Evolutionary conservation across 2,797 vertebrate species (phyloP), one percentile per base, ranked within the genome.

Genomic region (Cynopterus sphinx): DNA sequence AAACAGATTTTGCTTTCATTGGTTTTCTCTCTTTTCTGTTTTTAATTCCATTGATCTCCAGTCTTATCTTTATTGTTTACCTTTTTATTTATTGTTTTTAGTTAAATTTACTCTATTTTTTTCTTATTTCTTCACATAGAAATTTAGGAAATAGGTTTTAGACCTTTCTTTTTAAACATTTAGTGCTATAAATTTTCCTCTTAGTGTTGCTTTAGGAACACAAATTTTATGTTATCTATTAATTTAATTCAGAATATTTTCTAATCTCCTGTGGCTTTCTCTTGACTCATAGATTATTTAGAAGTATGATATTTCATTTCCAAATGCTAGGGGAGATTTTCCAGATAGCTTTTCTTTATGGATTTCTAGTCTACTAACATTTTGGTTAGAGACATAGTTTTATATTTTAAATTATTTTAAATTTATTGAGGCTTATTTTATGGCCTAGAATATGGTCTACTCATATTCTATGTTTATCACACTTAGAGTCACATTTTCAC

Each of bases 321-420:
- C 46, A 94, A 86, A 61, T 49, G 79, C 31, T 86, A 0, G 49
- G 33, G 36, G 24, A 1, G 17, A 61, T 73, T 63, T 79, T 78
- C 39, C 19, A 46, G 43, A 79, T 55, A 73, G 36, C 22, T 86
- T 71, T 16, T 70, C 26, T 75, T 88, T 49, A 53, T 11, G 65
- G 31, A 90, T 39, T 63, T 91, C 19, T 36, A 86, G 39, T 55
- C 19, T 26, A 84, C 78, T 90, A 70, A 73, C 49, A n/a, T 78
- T 91, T 86, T 65, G 24, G 53, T 65, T 55, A 78, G 57, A 70
- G 28, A 90, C 41, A 78, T 63, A 33, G 2, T 57, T 86, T 43
- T 26, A n/a, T 65, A 84, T 79, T 87, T 96, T 91, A 13, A 85
- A 70, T 75, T 87, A 15, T 68, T 90, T 90, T 57, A 49, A 33